A percentile compares a stretch with the other conserved stretches of the same genome.
phyloP scores from a whole-genome alignment of 2,797 vertebrate species.

The Sus cebifrons region DNA sequence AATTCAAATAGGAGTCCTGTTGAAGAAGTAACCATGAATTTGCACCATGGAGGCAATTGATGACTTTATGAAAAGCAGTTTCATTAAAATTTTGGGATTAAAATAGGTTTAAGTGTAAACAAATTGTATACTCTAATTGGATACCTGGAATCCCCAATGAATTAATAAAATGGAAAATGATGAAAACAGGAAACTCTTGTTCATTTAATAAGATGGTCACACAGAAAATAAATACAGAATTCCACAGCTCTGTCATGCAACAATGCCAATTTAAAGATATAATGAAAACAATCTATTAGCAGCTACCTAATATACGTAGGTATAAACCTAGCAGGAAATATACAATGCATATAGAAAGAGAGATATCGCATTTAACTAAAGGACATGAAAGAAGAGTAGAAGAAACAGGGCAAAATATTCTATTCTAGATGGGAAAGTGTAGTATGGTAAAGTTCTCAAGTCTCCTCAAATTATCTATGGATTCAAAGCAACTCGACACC shows the following conservation, averaged over 20 bases:
- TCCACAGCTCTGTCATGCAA: neutral
- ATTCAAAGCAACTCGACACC: neutral
- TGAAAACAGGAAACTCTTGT: neutral
- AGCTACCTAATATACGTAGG: neutral
- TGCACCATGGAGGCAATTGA: neutral
- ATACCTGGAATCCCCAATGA: neutral
- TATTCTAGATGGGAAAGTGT: neutral
- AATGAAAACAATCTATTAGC: neutral
- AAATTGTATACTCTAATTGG: neutral
- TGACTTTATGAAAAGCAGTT: neutral
- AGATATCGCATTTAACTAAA: neutral
- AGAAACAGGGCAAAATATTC: neutral
- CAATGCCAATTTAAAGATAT: neutral
- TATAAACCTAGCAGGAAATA: neutral
- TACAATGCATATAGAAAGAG: neutral
- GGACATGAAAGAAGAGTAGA: neutral
- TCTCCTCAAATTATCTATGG: neutral
- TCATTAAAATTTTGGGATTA: neutral
- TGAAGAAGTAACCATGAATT: neutral
- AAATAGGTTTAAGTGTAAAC: neutral
- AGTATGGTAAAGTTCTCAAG: neutral
- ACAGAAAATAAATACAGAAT: neutral
- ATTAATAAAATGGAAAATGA: slow-evolving; percentile 44
- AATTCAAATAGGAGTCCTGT: neutral
- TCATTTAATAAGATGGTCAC: neutral